Evolutionary conservation across 53 echinoderm and acorn worm species (phyloP).

Genomic region (Zoroaster sp.): DNA sequence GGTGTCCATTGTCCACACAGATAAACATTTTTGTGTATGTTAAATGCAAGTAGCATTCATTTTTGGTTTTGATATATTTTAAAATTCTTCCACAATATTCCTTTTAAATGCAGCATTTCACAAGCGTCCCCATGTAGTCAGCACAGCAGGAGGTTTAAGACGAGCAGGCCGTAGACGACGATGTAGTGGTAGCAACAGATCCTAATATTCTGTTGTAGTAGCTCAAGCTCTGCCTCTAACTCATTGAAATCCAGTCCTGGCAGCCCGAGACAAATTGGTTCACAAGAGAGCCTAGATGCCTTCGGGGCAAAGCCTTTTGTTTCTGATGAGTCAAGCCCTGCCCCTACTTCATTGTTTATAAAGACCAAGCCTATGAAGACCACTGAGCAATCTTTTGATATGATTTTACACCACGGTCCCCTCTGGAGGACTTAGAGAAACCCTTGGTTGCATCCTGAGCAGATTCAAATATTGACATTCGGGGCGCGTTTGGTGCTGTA

Average conservation of each 20-base stretch:
- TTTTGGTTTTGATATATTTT: no score
- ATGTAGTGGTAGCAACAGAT: conserved; percentile 99
- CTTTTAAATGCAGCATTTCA: conserved; percentile 57
- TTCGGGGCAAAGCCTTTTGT: conserved; percentile 83
- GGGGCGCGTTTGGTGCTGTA: conserved; percentile 88
- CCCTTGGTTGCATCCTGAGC: background rate
- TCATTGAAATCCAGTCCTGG: conserved; percentile 95
- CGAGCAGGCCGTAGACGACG: conserved; percentile 80
- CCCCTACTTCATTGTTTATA: background rate
- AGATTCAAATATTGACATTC: conserved; percentile 27
- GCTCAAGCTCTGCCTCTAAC: conserved; percentile 93
- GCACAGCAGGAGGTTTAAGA: conserved; percentile 84
- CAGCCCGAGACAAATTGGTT: conserved; percentile 77
- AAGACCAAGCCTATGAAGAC: background rate
- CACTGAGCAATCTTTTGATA: conserved; percentile 31
- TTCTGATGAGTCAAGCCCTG: conserved; percentile 48
- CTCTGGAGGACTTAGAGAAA: background rate
- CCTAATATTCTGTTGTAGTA: conserved; percentile 82
- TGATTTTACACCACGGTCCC: conserved; percentile 21
- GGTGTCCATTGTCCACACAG: background rate
- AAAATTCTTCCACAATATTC: no score
- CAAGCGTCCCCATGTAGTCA: conserved; percentile 94
- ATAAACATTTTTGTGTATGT: background rate
- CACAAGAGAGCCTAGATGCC: conserved; percentile 91
- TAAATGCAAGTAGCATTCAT: background rate